Evolutionary conservation across 2,113 vertebrate genomes (phyloP), one percentile per base, ranked within the genome.

Genomic region (Leiothrix lutea): DNA sequence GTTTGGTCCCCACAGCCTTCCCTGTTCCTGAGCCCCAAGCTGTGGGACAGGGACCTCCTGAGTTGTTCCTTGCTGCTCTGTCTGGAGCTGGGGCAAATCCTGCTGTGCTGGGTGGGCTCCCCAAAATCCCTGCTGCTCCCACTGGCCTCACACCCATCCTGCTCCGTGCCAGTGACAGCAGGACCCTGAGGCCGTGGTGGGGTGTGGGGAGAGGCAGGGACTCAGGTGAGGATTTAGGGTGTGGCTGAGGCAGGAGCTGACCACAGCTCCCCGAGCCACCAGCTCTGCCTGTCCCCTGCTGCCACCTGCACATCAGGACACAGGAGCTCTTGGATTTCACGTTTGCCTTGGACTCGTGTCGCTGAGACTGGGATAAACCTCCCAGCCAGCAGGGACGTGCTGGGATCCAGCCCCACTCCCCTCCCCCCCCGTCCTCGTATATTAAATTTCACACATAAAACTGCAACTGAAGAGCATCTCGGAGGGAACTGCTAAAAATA

Each of bases 371-470:
- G 92, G 80, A 31, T 61, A 9, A 92, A 29, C 86, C 82, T 88
- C 71, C 24, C 86, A 69, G 36, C 28, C 75, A 40, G 67, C 4
- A 8, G 62, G 80, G 67, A 90, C 5, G 11, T 8, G 40, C 86
- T 12, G 6, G 58, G 35, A 84, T 80, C 69, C 93, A 88, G 50
- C 92, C 81, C 80, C 2, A 1, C 78, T 82, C 78, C 87, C 88
- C 28, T 62, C 64, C 89, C 58, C 58, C 67, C 75, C 4, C 0
- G 1, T 6, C 9, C 57, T 61, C 45, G 2, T 77, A 24, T 88
- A 94, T 94, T 86, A 82, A 88, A 94, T 95, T 83, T 95, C 94
- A 90, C 88, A 92, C 95, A 90, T 94, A 54, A 94, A 95, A 72
- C 82, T 77, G 92, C 94, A 69, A 95, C 50, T 38, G 85, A 91